These are phyloP conservation scores for Osmerus mordax DNA, from an alignment of 2,113 vertebrate genomes.

Conservation along the genomic window DNA sequence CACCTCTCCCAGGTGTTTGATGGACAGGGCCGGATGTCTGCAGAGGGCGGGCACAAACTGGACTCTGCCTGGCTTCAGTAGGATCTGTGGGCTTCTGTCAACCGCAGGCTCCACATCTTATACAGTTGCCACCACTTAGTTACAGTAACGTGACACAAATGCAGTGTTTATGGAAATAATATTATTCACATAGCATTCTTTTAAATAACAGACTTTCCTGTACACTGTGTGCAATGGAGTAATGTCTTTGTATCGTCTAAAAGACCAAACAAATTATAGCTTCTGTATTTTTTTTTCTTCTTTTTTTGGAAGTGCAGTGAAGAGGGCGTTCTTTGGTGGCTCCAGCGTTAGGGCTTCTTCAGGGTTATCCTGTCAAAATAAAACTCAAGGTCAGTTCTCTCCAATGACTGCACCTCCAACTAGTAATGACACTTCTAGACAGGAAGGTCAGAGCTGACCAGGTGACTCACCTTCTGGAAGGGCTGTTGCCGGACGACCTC, in stretches of 20 bases:
- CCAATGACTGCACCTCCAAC: neutral
- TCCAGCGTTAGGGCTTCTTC: slow-evolving; percentile 40
- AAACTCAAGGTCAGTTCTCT: neutral
- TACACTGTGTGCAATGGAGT: slow-evolving; percentile 39
- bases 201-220: slow-evolving; percentile 41
- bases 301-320: slow-evolving; percentile 45
- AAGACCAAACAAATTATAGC: slow-evolving; percentile 44
- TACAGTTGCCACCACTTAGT: slow-evolving; percentile 5
- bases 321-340: neutral
- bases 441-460: neutral
- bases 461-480: slow-evolving; percentile 51
- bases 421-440: neutral
- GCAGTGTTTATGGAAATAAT: slow-evolving; percentile 27
- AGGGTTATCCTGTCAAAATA: slow-evolving; percentile 46
- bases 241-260: slow-evolving; percentile 26
- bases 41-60: neutral
- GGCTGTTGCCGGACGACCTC: slow-evolving; percentile 42
- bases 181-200: slow-evolving; percentile 45
- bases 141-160: slow-evolving; percentile 22
- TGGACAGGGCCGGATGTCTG: too few relatives aligned
- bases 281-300: slow-evolving; percentile 43
- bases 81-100: neutral
- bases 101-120: neutral
- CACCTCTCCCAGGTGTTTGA: too few relatives aligned
- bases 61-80: neutral